Conservation (phyloP, 2,113 vertebrate genomes). For the Chascanopsetta lugubris region DNA sequence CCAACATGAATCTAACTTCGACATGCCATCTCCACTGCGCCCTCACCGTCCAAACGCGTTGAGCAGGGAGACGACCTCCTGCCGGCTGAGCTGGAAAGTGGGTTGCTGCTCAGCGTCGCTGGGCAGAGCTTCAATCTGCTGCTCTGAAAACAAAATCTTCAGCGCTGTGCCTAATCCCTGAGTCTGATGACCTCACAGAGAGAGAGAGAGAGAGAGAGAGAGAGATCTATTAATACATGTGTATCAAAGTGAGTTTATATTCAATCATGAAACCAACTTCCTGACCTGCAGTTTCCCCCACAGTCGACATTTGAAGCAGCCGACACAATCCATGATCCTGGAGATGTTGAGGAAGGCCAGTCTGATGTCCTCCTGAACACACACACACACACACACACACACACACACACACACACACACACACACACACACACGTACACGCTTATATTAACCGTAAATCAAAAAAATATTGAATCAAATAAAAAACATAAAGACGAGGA, state of each 20-base stretch:
- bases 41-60: constrained; percentile 94
- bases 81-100: constrained; percentile 89
- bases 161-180: constrained; percentile 92
- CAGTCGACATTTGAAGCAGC: constrained; percentile 93
- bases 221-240: not conserved
- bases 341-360: constrained; percentile 94
- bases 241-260: not conserved
- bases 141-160: constrained; percentile 94
- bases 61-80: constrained; percentile 92
- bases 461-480: not conserved
- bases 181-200: constrained; percentile 76
- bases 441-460: not conserved
- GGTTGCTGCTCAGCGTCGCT: constrained; percentile 77
- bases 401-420: not conserved
- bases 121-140: constrained; percentile 87
- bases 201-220: not conserved
- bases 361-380: constrained; percentile 85
- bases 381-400: not conserved
- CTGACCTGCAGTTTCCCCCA: constrained; percentile 95
- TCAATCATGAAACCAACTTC: not conserved
- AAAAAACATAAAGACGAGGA: not conserved
- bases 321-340: constrained; percentile 95
- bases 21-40: not conserved
- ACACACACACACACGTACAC: too few relatives aligned
- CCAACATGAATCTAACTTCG: too few relatives aligned